A percentile compares a stretch with the other conserved stretches of the same genome.
These are phyloP conservation scores for Coccyzus lansbergi DNA, from an alignment of 2,797 vertebrate genomes.

Conservation along the genomic window DNA sequence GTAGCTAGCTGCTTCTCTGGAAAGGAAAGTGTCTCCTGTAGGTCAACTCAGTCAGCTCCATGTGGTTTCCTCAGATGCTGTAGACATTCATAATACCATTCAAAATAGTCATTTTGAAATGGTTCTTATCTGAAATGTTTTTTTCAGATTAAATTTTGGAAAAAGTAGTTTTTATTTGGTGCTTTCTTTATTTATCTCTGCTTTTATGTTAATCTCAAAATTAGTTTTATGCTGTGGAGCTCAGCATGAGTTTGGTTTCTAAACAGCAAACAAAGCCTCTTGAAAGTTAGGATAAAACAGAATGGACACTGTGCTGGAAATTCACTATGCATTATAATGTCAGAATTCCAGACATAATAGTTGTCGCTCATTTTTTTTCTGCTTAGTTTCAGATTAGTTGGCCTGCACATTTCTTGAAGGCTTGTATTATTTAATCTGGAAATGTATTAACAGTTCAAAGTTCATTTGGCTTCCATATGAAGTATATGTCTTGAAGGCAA, in stretches of 20 bases:
- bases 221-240: background rate
- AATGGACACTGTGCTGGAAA: background rate
- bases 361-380: constrained; percentile 28
- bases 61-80: background rate
- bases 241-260: background rate
- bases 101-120: background rate
- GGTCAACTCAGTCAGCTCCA: fast-evolving
- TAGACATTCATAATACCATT: background rate
- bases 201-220: background rate
- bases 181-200: background rate
- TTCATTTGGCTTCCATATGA: constrained; percentile 8
- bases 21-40: background rate
- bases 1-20: background rate
- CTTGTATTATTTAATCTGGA: constrained; percentile 8
- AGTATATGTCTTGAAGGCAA: constrained; percentile 14
- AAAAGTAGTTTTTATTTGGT: background rate
- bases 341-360: background rate
- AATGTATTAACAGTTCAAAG: constrained; percentile 35
- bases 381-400: constrained; percentile 36
- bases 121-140: background rate
- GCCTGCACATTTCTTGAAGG: constrained; percentile 18
- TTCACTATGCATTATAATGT: background rate
- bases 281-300: background rate
- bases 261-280: background rate
- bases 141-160: background rate